A percentile compares a stretch with the other conserved stretches of the same genome.
Evolutionary conservation across 2,797 vertebrate species (phyloP).

Genomic region (Pyrrhura leucotis): DNA sequence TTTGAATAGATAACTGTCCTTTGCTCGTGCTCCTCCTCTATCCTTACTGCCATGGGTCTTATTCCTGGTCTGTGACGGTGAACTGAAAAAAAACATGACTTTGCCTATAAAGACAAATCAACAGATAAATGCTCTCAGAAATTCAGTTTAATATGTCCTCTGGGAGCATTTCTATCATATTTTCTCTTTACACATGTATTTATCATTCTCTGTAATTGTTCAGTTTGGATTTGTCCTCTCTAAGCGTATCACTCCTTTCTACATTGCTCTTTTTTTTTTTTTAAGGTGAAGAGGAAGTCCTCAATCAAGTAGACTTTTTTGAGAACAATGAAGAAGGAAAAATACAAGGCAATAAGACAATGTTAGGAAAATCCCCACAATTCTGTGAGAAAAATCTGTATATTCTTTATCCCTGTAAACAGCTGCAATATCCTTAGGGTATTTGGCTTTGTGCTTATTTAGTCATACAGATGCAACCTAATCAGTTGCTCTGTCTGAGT

Average conservation of each 20-base stretch:
- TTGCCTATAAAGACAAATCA: neutral
- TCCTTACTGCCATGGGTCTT: neutral
- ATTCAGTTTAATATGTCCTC: neutral
- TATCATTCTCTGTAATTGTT: neutral
- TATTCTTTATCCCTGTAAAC: neutral
- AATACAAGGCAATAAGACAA: neutral
- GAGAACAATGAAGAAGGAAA: neutral
- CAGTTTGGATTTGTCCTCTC: neutral
- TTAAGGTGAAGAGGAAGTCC: neutral
- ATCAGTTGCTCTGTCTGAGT: neutral
- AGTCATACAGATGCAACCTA: neutral
- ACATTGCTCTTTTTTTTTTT: neutral
- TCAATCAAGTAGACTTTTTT: neutral
- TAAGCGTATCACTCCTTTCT: neutral
- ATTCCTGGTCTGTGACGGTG: neutral
- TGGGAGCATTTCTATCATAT: neutral
- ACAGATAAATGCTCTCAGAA: neutral
- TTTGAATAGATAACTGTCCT: neutral
- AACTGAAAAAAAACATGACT: neutral
- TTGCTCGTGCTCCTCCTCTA: neutral
- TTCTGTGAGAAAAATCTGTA: neutral
- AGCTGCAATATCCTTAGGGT: neutral
- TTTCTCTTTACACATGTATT: neutral
- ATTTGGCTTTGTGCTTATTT: neutral
- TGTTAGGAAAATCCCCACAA: fast-evolving